Conservation (phyloP, 2,888 invertebrate genomes). For the Crioceris asparagi region DNA sequence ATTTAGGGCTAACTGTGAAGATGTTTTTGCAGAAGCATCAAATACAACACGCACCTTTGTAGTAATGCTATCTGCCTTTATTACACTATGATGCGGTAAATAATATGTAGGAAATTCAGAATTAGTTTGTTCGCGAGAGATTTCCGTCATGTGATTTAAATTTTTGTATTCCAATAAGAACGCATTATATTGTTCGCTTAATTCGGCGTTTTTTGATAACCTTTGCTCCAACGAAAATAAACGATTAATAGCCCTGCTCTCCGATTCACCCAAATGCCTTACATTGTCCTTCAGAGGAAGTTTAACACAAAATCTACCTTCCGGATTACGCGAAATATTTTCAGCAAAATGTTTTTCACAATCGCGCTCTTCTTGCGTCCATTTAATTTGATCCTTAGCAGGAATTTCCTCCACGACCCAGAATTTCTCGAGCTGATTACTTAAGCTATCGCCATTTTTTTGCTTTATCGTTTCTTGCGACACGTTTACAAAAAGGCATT, state of each 20-base stretch:
- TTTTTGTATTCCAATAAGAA: constrained; percentile 10
- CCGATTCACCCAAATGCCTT: too few relatives aligned
- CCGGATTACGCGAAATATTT: constrained; percentile 1
- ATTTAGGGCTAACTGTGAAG: constrained; percentile 13
- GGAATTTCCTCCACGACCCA: constrained; percentile 11
- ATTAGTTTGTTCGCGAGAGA: not conserved
- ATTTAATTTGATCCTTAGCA: not conserved
- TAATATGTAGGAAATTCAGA: constrained; percentile 5
- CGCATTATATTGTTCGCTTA: constrained; percentile 8
- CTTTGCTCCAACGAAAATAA: too few relatives aligned
- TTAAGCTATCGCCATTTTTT: too few relatives aligned
- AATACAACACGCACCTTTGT: constrained; percentile 12
- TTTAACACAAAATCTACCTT: too few relatives aligned
- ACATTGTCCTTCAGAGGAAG: too few relatives aligned
- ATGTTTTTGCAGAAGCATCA: constrained; percentile 8
- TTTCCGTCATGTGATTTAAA: constrained; percentile 11
- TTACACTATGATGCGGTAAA: constrained; percentile 16
- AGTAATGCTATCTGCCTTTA: constrained; percentile 12
- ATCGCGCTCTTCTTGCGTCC: constrained; percentile 4
- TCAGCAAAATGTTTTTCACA: constrained; percentile 9
- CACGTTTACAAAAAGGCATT: too few relatives aligned
- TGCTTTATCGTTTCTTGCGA: too few relatives aligned
- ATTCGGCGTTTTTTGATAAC: too few relatives aligned
- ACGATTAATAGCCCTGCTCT: constrained; percentile 9
- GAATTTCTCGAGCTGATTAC: constrained; percentile 9